Conservation (phyloP, 2,113 vertebrate species). For the Tachuris rubrigastra region DNA sequence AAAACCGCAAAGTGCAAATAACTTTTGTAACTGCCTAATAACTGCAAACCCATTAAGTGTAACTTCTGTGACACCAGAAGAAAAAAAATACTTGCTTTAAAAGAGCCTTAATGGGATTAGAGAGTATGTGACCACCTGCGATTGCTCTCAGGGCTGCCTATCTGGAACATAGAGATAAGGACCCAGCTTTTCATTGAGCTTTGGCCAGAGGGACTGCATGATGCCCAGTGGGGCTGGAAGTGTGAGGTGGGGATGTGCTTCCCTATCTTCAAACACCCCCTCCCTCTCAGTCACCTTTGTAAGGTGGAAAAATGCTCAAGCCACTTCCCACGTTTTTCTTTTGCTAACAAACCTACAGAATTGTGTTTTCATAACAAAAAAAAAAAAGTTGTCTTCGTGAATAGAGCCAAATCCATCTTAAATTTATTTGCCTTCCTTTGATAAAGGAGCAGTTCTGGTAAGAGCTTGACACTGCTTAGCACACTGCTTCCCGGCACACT, state of each 20-base stretch:
- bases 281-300: background rate
- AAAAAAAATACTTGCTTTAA: constrained; percentile 29
- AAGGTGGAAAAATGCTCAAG: background rate
- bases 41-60: constrained; percentile 66
- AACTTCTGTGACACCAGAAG: constrained; percentile 61
- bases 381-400: background rate
- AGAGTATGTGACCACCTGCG: constrained; percentile 54
- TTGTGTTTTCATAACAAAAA: background rate
- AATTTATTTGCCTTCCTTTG: background rate
- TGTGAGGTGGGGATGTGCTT: background rate
- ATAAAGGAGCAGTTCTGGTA: background rate
- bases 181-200: background rate
- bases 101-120: constrained; percentile 57
- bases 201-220: background rate
- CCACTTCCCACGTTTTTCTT: background rate
- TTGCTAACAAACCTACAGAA: background rate
- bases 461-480: background rate
- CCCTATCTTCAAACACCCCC: background rate
- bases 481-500: background rate
- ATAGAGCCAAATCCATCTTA: background rate
- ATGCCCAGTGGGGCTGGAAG: background rate
- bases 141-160: constrained; percentile 7
- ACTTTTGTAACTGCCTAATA: constrained; percentile 49
- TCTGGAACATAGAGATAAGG: constrained; percentile 25
- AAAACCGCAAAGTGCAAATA: constrained; percentile 34